Conservation (phyloP, 2,113 vertebrate species). For the Pelodiscus sinensis region DNA sequence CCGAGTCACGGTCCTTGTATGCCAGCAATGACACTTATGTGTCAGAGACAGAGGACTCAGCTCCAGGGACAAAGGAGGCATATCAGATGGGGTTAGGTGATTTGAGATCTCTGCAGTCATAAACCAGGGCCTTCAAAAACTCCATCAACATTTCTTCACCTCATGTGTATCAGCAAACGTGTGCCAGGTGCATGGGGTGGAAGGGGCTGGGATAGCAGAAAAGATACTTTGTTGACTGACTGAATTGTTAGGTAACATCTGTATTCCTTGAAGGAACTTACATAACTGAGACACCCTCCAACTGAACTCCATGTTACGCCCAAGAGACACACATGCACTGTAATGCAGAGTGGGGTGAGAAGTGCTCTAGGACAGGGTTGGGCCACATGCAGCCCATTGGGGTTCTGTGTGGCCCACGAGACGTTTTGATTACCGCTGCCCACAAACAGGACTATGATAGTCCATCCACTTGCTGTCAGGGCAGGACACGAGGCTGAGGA, state of each 20-base stretch:
- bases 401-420: too few relatives aligned
- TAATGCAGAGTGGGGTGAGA: not conserved
- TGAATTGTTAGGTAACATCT: not conserved
- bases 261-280: not conserved
- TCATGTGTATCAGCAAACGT: not conserved
- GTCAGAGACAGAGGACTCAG: accelerated
- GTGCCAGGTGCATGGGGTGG: not conserved
- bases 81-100: slow-evolving; percentile 37
- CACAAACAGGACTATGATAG: too few relatives aligned
- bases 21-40: accelerated
- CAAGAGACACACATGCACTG: not conserved
- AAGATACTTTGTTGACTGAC: not conserved
- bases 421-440: too few relatives aligned
- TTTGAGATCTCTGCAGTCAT: not conserved
- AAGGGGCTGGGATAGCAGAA: not conserved
- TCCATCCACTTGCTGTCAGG: too few relatives aligned
- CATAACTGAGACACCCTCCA: not conserved
- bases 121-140: not conserved
- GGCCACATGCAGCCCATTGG: too few relatives aligned
- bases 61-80: not conserved
- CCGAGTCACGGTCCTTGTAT: not conserved
- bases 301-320: not conserved
- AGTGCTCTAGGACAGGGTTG: not conserved
- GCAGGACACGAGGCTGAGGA: too few relatives aligned
- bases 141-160: slow-evolving; percentile 17